These are phyloP conservation scores for Adelosebastes latens DNA, from an alignment of 2,797 vertebrate genomes.

Conservation along the genomic window DNA sequence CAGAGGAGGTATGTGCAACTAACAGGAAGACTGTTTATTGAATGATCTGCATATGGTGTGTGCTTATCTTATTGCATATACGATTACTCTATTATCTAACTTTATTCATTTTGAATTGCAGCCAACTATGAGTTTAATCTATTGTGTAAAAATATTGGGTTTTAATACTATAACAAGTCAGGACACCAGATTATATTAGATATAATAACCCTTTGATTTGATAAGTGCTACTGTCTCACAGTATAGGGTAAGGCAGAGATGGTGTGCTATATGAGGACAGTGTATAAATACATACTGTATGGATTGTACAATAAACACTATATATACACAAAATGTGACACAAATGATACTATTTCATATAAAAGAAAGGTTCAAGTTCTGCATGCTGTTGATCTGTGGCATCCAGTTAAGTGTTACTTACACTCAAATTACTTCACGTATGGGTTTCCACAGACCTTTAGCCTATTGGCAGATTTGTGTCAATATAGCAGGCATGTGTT, in stretches of 20 bases:
- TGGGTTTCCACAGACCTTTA: constrained; percentile 22
- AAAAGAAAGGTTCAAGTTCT: not conserved
- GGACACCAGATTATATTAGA: constrained; percentile 4
- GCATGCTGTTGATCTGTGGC: not conserved
- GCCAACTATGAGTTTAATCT: constrained; percentile 27
- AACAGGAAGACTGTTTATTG: not conserved
- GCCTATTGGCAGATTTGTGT: constrained; percentile 9
- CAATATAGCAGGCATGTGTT: constrained; percentile 14
- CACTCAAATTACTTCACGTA: constrained; percentile 22
- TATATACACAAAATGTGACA: not conserved
- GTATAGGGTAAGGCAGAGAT: not conserved
- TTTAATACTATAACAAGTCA: not conserved
- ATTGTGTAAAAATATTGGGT: not conserved
- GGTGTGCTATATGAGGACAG: constrained; percentile 7
- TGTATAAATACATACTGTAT: not conserved
- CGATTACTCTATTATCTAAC: constrained; percentile 5
- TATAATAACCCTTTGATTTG: constrained; percentile 1
- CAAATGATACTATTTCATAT: not conserved
- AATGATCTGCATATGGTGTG: not conserved
- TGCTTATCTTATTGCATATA: constrained; percentile 8
- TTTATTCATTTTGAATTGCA: constrained; percentile 5
- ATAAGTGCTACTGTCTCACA: constrained; percentile 17
- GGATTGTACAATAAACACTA: constrained; percentile 31
- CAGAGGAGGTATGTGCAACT: not conserved
- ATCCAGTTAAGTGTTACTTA: not conserved